phyloP scores from a whole-genome alignment of 1,140 invertebrate species.

The Acromyrmex echinatior region DNA sequence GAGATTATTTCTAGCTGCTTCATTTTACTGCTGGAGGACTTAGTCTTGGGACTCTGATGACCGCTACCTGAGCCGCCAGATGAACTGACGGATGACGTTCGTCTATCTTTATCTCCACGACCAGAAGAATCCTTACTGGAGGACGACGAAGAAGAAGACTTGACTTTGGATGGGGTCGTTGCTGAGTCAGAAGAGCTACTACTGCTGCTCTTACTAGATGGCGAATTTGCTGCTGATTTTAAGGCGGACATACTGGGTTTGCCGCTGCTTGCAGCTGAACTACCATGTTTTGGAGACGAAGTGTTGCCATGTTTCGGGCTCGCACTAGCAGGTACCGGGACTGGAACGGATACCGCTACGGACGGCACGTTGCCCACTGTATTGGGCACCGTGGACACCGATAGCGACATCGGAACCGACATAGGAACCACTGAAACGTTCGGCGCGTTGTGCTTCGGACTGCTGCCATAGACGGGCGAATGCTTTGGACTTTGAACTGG shows the following conservation, averaged over 20 bases:
- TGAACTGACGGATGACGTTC: constrained; percentile 87
- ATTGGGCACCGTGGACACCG: constrained; percentile 72
- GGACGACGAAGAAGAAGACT: constrained; percentile 78
- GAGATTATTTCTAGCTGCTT: constrained; percentile 90
- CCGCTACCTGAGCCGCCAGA: constrained; percentile 79
- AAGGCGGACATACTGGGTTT: constrained; percentile 96
- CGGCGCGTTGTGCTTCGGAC: constrained; percentile 89
- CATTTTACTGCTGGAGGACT: constrained; percentile 89
- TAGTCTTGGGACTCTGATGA: constrained; percentile 90
- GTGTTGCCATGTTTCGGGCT: constrained; percentile 90
- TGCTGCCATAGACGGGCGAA: constrained; percentile 92
- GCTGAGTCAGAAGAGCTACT: constrained; percentile 52
- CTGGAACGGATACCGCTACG: constrained; percentile 29
- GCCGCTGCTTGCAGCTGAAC: constrained; percentile 89
- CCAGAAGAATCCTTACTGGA: constrained; percentile 83
- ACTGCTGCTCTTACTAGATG: constrained; percentile 81
- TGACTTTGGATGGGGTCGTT: constrained; percentile 74
- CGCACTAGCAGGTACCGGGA: constrained; percentile 87
- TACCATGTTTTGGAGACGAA: constrained; percentile 92
- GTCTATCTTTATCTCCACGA: constrained; percentile 89
- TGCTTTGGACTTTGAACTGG: constrained; percentile 91
- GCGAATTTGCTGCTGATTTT: constrained; percentile 92
- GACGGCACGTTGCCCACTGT: constrained; percentile 73
- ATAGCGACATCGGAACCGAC: constrained; percentile 46
- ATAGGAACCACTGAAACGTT: constrained; percentile 68